These are phyloP conservation scores for Plebejus melissa DNA, from an alignment of 2,888 invertebrate species.

Conservation along the genomic window DNA sequence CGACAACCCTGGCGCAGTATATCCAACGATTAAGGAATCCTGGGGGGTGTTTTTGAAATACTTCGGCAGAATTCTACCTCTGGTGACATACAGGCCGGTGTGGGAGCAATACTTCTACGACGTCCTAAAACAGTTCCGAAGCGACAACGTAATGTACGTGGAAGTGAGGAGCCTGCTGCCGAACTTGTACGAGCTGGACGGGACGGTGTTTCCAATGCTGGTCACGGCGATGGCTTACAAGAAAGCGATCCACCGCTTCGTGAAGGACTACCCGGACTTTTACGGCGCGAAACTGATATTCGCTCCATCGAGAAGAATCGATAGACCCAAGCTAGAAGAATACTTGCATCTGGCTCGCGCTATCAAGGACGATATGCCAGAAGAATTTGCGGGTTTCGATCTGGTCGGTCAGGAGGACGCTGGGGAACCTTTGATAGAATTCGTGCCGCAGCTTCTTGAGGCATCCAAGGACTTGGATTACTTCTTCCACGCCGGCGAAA, in stretches of 20 bases:
- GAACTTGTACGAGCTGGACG: constrained; percentile 82
- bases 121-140: constrained; percentile 79
- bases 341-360: constrained; percentile 63
- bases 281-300: constrained; percentile 84
- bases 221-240: constrained; percentile 80
- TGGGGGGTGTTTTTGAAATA: constrained; percentile 80
- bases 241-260: constrained; percentile 77
- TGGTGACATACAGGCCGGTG: constrained; percentile 81
- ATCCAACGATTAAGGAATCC: constrained; percentile 74
- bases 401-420: constrained; percentile 89
- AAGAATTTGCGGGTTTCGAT: constrained; percentile 87
- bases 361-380: constrained; percentile 76
- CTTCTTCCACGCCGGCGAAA: constrained; percentile 91
- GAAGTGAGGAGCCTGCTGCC: constrained; percentile 84
- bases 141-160: constrained; percentile 84
- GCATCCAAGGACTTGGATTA: constrained; percentile 77
- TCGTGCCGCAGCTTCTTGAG: constrained; percentile 74
- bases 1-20: constrained; percentile 62
- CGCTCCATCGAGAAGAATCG: constrained; percentile 78
- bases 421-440: constrained; percentile 81
- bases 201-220: constrained; percentile 71
- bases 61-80: constrained; percentile 72
- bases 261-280: constrained; percentile 80
- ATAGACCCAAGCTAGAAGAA: constrained; percentile 51
- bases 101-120: constrained; percentile 83